phyloP scores from a whole-genome alignment of 2,888 invertebrate genomes.

The Selenia dentaria region DNA sequence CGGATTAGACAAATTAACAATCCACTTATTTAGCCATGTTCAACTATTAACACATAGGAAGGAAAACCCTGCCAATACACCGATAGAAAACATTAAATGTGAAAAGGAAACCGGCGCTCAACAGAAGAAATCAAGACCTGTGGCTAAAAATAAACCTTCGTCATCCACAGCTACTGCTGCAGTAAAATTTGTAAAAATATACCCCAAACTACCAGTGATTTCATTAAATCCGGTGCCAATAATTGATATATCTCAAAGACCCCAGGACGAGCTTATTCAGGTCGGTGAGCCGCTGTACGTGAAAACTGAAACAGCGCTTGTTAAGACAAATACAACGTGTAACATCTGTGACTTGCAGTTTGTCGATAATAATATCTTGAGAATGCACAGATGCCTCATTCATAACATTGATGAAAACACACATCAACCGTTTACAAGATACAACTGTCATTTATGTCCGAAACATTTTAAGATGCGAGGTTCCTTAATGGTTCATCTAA shows the following conservation, averaged over 20 bases:
- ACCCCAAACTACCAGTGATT: slow-evolving; percentile 72
- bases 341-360: slow-evolving; percentile 90
- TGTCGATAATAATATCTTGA: slow-evolving; percentile 87
- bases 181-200: slow-evolving; percentile 76
- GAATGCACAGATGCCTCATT: slow-evolving; percentile 90
- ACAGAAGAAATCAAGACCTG: slow-evolving; percentile 59
- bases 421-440: slow-evolving; percentile 70
- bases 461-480: slow-evolving; percentile 93
- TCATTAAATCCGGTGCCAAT: slow-evolving; percentile 65
- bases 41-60: slow-evolving; percentile 55
- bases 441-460: slow-evolving; percentile 90
- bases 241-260: slow-evolving; percentile 55
- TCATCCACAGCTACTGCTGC: slow-evolving; percentile 51
- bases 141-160: slow-evolving; percentile 72
- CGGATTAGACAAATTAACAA: slow-evolving; percentile 93
- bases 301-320: slow-evolving; percentile 54
- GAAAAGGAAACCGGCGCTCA: slow-evolving; percentile 46
- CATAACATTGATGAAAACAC: slow-evolving; percentile 80
- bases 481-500: slow-evolving; percentile 91
- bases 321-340: slow-evolving; percentile 72
- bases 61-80: slow-evolving; percentile 29
- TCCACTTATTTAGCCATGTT: slow-evolving; percentile 92
- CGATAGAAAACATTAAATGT: slow-evolving; percentile 39
- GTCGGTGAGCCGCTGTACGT: slow-evolving; percentile 47
- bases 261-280: slow-evolving; percentile 44